Evolutionary conservation across 2,888 invertebrate species (phyloP).

Genomic region (Lasioglossum malachurum): DNA sequence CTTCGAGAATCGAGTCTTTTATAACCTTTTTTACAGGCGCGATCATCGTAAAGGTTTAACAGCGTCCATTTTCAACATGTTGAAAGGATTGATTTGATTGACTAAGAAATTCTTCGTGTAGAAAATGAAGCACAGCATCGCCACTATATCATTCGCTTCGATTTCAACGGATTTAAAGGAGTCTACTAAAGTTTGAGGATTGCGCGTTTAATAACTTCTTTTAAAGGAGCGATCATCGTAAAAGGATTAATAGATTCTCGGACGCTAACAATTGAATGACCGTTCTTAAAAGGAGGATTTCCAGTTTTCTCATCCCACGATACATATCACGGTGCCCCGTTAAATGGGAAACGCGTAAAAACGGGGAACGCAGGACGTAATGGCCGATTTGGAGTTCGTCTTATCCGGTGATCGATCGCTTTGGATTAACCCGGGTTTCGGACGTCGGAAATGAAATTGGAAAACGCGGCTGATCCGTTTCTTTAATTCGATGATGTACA

Average conservation of each 20-base stretch:
- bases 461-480: neutral
- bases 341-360: neutral
- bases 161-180: neutral
- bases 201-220: neutral
- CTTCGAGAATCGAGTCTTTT: neutral
- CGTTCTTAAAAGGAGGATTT: neutral
- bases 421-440: neutral
- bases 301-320: neutral
- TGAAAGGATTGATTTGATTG: neutral
- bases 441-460: neutral
- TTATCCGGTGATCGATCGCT: constrained; percentile 3
- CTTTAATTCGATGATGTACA: neutral
- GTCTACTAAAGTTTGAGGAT: neutral
- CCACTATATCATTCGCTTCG: neutral
- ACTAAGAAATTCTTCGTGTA: neutral
- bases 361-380: neutral
- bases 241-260: neutral
- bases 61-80: neutral
- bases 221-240: neutral
- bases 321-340: constrained; percentile 1
- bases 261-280: neutral
- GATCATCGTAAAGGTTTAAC: neutral
- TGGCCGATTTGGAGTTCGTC: constrained; percentile 2
- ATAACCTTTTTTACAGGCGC: neutral
- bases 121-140: neutral